Evolutionary conservation across 2,888 invertebrate genomes (phyloP).

Genomic region (Nyleta sp.): DNA sequence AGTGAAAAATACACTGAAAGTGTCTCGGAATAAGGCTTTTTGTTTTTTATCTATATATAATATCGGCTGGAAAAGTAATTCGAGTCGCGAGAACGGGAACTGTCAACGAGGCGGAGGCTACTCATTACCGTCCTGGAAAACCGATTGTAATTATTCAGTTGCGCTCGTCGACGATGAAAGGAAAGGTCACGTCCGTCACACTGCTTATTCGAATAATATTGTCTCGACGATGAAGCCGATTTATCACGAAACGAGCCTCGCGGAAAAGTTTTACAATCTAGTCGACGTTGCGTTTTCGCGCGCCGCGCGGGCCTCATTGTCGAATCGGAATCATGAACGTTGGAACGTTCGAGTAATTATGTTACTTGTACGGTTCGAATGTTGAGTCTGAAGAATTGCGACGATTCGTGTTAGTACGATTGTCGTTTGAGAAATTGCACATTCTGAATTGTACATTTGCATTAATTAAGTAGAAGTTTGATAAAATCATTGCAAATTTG

Average conservation of each 20-base stretch:
- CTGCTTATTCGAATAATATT: constrained; percentile 46
- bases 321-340: not conserved
- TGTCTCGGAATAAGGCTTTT: too few relatives aligned
- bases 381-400: too few relatives aligned
- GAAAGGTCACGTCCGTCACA: constrained; percentile 55
- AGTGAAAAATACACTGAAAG: too few relatives aligned
- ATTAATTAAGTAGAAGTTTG: too few relatives aligned
- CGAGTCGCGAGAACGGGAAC: constrained; percentile 12
- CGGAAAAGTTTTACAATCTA: constrained; percentile 8
- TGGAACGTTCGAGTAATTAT: not conserved
- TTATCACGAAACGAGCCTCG: constrained; percentile 24
- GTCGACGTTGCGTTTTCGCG: not conserved
- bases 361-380: too few relatives aligned
- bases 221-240: constrained; percentile 31
- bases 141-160: constrained; percentile 50
- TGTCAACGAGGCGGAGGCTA: constrained; percentile 16
- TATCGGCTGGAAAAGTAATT: constrained; percentile 2
- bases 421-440: too few relatives aligned
- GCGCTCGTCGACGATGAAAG: constrained; percentile 46
- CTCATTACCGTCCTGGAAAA: constrained; percentile 35
- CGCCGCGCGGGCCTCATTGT: not conserved
- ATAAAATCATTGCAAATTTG: too few relatives aligned
- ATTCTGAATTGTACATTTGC: too few relatives aligned
- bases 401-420: too few relatives aligned
- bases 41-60: not conserved